Evolutionary conservation across 2,797 vertebrate species (phyloP).

Genomic region (Malacoraja senta): DNA sequence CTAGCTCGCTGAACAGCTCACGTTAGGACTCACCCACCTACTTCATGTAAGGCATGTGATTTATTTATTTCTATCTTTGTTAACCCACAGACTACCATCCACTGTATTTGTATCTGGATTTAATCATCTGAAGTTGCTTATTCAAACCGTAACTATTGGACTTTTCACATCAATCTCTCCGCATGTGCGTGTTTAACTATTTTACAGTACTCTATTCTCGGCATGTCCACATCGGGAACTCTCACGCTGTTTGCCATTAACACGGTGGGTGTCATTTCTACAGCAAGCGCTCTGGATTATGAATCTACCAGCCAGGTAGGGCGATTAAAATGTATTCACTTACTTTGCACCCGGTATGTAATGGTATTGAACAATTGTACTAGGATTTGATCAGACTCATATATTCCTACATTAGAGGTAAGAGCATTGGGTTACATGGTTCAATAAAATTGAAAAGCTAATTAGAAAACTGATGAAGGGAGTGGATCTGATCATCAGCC

Average conservation of each 20-base stretch:
- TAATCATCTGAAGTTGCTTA: not conserved
- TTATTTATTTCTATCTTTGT: not conserved
- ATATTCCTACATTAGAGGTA: not conserved
- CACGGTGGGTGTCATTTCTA: not conserved
- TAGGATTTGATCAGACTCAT: not conserved
- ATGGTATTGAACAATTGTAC: not conserved
- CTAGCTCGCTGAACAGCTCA: not conserved
- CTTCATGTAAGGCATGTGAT: not conserved
- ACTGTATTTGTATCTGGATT: not conserved
- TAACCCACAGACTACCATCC: not conserved
- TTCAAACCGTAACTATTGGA: not conserved
- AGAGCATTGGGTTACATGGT: not conserved
- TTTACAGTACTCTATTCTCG: conserved; percentile 20
- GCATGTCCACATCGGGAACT: not conserved
- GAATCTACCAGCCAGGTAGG: not conserved
- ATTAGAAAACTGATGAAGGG: not conserved
- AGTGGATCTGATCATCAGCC: not conserved
- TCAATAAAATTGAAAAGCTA: not conserved
- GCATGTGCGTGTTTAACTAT: not conserved
- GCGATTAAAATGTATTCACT: not conserved
- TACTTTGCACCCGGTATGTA: not conserved
- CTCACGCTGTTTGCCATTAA: not conserved
- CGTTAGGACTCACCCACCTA: not conserved
- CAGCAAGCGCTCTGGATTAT: not conserved
- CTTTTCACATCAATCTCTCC: not conserved